These are phyloP conservation scores for Rutilus rutilus DNA, from an alignment of 2,113 vertebrate species.

Conservation along the genomic window DNA sequence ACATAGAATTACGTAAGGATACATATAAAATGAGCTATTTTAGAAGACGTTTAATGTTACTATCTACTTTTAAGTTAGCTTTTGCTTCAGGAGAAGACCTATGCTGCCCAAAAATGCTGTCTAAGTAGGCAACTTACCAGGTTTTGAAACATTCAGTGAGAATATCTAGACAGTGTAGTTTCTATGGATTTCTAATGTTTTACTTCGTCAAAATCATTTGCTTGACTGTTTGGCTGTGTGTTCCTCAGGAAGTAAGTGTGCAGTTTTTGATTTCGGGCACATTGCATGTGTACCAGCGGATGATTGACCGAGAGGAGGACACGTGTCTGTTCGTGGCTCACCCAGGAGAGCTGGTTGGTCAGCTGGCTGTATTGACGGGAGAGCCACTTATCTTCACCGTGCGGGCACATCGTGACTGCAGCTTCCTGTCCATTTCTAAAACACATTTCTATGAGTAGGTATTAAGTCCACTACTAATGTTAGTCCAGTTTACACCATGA, in stretches of 20 bases:
- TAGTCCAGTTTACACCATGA: not conserved
- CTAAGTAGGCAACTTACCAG: not conserved
- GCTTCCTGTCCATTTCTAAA: slow-evolving; percentile 92
- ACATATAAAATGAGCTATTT: not conserved
- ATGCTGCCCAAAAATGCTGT: not conserved
- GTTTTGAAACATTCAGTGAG: not conserved
- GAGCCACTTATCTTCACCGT: slow-evolving; percentile 94
- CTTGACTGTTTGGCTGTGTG: slow-evolving; percentile 16
- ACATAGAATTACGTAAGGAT: not conserved
- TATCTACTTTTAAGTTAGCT: not conserved
- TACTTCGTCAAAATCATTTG: not conserved
- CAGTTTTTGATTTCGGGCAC: slow-evolving; percentile 90
- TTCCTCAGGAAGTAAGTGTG: slow-evolving; percentile 85
- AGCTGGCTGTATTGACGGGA: slow-evolving; percentile 91
- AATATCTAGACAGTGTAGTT: not conserved
- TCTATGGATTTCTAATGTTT: not conserved
- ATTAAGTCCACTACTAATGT: not conserved
- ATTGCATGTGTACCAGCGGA: slow-evolving; percentile 90
- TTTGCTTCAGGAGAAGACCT: not conserved
- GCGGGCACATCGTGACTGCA: slow-evolving; percentile 89
- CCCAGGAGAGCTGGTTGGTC: slow-evolving; percentile 91
- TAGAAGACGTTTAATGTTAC: not conserved
- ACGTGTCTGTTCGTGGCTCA: slow-evolving; percentile 89
- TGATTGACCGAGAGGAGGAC: slow-evolving; percentile 91
- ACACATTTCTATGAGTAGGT: slow-evolving; percentile 92